These are phyloP conservation scores for Sesia apiformis DNA, from an alignment of 2,888 invertebrate genomes.

Conservation along the genomic window DNA sequence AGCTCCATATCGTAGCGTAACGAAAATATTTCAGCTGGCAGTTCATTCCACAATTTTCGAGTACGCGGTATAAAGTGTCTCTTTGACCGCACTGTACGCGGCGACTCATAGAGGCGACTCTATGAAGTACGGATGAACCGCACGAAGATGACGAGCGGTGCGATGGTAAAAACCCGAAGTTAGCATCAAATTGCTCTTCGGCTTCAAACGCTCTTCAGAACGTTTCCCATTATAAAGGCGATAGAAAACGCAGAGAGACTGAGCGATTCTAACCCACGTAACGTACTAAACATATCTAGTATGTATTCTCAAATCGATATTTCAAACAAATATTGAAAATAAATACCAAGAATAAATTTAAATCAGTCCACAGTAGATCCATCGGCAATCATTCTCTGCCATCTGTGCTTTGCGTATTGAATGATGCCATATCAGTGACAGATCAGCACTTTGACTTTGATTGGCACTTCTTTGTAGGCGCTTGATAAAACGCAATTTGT, in stretches of 20 bases:
- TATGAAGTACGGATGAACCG: too few species aligned
- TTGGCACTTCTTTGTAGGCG: constrained; percentile 7
- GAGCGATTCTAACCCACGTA: neutral
- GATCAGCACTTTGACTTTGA: constrained; percentile 7
- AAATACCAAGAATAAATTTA: neutral
- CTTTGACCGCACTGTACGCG: too few species aligned
- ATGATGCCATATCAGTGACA: constrained; percentile 9
- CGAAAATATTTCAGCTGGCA: too few species aligned
- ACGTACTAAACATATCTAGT: neutral
- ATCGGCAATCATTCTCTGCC: neutral
- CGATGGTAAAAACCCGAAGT: too few species aligned
- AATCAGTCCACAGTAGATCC: neutral
- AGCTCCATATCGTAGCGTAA: too few species aligned
- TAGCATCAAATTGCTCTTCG: too few species aligned
- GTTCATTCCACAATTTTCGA: too few species aligned
- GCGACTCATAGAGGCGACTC: too few species aligned
- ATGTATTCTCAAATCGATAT: constrained; percentile 11
- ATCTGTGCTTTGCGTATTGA: constrained; percentile 1
- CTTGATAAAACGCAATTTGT: constrained; percentile 10
- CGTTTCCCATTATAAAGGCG: neutral
- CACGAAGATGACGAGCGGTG: too few species aligned
- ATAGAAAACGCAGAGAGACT: neutral
- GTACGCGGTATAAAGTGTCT: too few species aligned
- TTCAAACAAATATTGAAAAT: constrained; percentile 2
- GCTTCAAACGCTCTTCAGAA: neutral